phyloP scores from a whole-genome alignment of 2,888 invertebrate species.

The Capitulum mitella region DNA sequence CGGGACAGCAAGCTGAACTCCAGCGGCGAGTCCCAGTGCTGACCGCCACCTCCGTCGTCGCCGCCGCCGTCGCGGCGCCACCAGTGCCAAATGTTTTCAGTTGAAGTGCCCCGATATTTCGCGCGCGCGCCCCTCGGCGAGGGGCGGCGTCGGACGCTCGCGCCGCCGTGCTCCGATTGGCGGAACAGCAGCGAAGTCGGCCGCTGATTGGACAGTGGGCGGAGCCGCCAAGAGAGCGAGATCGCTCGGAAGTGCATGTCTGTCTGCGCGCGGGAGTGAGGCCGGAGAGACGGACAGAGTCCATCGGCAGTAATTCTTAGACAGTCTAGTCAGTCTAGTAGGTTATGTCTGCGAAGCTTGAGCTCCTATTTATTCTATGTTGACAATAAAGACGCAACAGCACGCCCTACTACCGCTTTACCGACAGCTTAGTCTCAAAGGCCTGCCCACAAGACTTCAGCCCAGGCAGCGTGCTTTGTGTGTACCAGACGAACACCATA shows the following conservation, averaged over 20 bases:
- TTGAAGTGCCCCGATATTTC: neutral
- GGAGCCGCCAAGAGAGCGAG: too few species aligned
- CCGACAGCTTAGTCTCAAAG: too few species aligned
- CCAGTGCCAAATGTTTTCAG: conserved; percentile 6
- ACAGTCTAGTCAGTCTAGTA: conserved; percentile 23
- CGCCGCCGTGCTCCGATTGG: too few species aligned
- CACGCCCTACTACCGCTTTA: too few species aligned
- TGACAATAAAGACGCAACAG: conserved; percentile 6
- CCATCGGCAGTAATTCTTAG: neutral
- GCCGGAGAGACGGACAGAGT: neutral
- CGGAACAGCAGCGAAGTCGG: too few species aligned
- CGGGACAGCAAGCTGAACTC: conserved; percentile 36
- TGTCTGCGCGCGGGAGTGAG: neutral
- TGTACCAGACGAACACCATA: too few species aligned
- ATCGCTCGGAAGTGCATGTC: neutral
- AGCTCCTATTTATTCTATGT: conserved; percentile 21
- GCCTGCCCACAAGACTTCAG: too few species aligned
- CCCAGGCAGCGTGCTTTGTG: too few species aligned
- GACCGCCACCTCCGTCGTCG: too few species aligned
- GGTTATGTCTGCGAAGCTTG: neutral
- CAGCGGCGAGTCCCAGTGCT: conserved; percentile 23
- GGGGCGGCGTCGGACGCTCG: too few species aligned
- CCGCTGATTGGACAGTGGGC: too few species aligned
- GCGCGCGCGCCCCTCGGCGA: neutral
- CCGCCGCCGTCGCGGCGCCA: neutral